Percentiles rank a stretch among this genome's conserved stretches.
Conservation (phyloP, 1,140 invertebrate genomes). For the Helicoverpa armigera region DNA sequence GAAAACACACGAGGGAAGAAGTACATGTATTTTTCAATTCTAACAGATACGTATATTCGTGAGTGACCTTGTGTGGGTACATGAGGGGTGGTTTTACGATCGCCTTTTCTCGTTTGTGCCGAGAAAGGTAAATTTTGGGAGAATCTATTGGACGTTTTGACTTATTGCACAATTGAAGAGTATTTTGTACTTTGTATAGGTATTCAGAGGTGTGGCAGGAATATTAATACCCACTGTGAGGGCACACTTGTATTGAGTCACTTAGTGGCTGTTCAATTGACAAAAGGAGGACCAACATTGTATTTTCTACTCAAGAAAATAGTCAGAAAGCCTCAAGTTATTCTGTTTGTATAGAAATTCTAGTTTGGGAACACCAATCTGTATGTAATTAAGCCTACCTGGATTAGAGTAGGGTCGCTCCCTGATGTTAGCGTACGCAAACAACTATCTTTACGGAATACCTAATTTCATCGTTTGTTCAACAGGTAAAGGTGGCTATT, state of each 20-base stretch:
- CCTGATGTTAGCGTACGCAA: slow-evolving; percentile 16
- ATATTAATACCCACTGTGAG: background rate
- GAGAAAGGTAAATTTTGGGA: slow-evolving; percentile 67
- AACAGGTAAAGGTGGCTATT: slow-evolving; percentile 26
- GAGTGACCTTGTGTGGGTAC: slow-evolving; percentile 66
- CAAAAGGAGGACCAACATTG: background rate
- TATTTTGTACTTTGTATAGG: slow-evolving; percentile 43
- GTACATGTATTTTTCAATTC: slow-evolving; percentile 68
- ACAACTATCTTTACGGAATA: slow-evolving; percentile 33
- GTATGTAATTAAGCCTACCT: slow-evolving; percentile 39
- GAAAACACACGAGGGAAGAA: slow-evolving; percentile 50
- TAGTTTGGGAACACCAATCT: background rate
- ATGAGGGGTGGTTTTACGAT: slow-evolving; percentile 70
- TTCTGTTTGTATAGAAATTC: background rate
- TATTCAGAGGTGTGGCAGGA: slow-evolving; percentile 28
- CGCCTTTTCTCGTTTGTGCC: slow-evolving; percentile 59
- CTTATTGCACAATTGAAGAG: slow-evolving; percentile 64
- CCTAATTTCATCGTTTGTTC: slow-evolving; percentile 31
- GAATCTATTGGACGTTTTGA: slow-evolving; percentile 69
- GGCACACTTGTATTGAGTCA: background rate
- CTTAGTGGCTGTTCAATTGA: background rate
- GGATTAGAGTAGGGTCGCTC: slow-evolving; percentile 26
- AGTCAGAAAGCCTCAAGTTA: background rate
- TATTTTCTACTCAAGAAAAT: background rate
- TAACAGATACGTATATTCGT: slow-evolving; percentile 55